These are phyloP conservation scores for Salvator merianae DNA, from an alignment of 2,113 vertebrate species.

Conservation along the genomic window DNA sequence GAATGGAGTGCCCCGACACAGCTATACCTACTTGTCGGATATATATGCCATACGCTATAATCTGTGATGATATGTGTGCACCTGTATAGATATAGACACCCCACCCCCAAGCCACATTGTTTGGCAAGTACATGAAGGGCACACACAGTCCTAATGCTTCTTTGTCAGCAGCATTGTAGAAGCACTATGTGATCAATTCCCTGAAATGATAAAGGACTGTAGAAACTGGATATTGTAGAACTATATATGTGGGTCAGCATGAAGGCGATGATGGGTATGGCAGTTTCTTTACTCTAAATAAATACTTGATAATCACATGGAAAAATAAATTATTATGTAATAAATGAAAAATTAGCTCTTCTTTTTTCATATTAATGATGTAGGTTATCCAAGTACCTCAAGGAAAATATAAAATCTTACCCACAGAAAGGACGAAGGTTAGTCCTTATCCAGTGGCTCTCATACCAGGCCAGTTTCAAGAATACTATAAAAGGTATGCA, in stretches of 20 bases:
- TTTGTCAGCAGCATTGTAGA: neutral
- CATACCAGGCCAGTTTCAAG: slow-evolving; percentile 98
- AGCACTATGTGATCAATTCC: neutral
- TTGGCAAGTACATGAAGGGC: neutral
- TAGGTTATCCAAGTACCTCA: slow-evolving; percentile 98
- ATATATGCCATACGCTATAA: neutral
- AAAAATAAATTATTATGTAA: neutral
- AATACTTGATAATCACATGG: neutral
- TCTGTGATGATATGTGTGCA: neutral
- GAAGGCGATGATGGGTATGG: neutral
- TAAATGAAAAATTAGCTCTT: neutral
- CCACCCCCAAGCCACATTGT: neutral
- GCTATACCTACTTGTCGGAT: neutral
- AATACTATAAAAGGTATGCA: slow-evolving; percentile 98
- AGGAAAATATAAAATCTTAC: slow-evolving; percentile 91
- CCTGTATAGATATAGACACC: too few relatives aligned
- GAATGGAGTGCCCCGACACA: neutral
- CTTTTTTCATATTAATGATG: slow-evolving; percentile 46
- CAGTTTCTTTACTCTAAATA: neutral
- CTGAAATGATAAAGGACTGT: neutral
- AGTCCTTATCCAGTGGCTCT: slow-evolving; percentile 97
- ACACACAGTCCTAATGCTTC: neutral
- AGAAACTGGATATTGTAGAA: neutral
- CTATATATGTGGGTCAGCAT: neutral
- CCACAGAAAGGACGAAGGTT: slow-evolving; percentile 89